These are phyloP conservation scores for Pogonophryne albipinna DNA, from an alignment of 2,797 vertebrate genomes.

Conservation along the genomic window DNA sequence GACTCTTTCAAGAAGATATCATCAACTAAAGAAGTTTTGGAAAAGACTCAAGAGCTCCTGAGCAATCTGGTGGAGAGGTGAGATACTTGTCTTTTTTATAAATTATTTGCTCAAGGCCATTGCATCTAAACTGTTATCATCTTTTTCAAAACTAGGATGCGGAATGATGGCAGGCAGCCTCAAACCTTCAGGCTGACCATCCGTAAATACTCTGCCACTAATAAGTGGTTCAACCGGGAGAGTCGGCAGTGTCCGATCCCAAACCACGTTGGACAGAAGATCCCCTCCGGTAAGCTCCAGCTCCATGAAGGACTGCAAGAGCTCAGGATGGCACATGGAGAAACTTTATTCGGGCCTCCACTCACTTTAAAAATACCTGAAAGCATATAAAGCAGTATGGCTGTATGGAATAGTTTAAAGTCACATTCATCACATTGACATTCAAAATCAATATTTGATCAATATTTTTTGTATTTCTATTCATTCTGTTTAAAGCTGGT, in stretches of 20 bases:
- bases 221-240: slow-evolving; percentile 87
- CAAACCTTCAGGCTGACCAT: slow-evolving; percentile 88
- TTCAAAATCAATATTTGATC: too few species aligned
- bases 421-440: too few species aligned
- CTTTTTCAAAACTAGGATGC: slow-evolving; percentile 79
- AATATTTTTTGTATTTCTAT: too few species aligned
- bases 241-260: slow-evolving; percentile 92
- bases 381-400: background rate
- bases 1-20: slow-evolving; percentile 94
- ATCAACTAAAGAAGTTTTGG: slow-evolving; percentile 83
- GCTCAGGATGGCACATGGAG: accelerated
- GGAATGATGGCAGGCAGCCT: slow-evolving; percentile 89
- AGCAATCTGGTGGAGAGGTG: slow-evolving; percentile 87
- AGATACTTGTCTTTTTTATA: accelerated
- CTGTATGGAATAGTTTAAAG: too few species aligned
- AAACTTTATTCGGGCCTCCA: background rate
- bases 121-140: slow-evolving; percentile 22
- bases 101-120: background rate
- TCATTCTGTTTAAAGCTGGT: too few species aligned
- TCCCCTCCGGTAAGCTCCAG: slow-evolving; percentile 81
- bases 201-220: slow-evolving; percentile 79
- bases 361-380: background rate
- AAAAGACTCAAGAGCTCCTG: slow-evolving; percentile 89
- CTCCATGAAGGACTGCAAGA: background rate
- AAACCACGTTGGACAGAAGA: slow-evolving; percentile 82